Evolutionary conservation across 2,888 invertebrate genomes (phyloP), one percentile per base, ranked within the genome.

Genomic region (Catonia carolina): DNA sequence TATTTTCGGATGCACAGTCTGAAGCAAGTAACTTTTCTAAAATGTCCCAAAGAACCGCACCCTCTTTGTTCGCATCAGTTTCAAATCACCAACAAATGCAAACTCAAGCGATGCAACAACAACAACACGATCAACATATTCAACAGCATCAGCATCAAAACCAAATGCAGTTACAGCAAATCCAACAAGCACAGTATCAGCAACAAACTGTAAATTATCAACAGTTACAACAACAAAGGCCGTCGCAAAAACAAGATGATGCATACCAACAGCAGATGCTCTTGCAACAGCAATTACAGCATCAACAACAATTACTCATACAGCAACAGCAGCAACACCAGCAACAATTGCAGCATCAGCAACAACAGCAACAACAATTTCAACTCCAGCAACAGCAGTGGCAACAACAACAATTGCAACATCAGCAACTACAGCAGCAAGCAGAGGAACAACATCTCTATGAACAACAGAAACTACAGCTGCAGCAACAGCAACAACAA

Each of bases 1-100:
- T 84, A 0, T 81, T 85, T 71, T 85, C 84, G 0, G 85, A 86
- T 67, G 77, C 77, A n/a, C 77, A 80, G 48, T 80, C 80, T 56
- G 84, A 84, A 58, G 75, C 73, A 41, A 77, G 74, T 59, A 17
- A 53, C 4, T 57, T 55, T 41, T 39, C 58, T 15, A 55, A 53
- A 54, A 50, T 54, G 54, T 54, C 53, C 12, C 45, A 45, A 10
- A 45, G 41, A 41, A 41, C 41, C 17, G 41, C 41, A 2, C 41
- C 22, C 15, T 20, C 45, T 2, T 2, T 45, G 20, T 27, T 27
- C 22, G 18, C 45, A 10, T 22, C 45, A 8, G 15, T 23, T 2
- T 45, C 45, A 20, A 45, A 22, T 12, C 45, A 45, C 8, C 45
- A 17, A 45, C 45, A 45, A 27, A 22, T 20, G 20, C 45, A 45